Percentiles rank a stretch among this genome's conserved stretches.
phyloP scores from a whole-genome alignment of 2,113 vertebrate genomes.

The Nothobranchius kuhntae region DNA sequence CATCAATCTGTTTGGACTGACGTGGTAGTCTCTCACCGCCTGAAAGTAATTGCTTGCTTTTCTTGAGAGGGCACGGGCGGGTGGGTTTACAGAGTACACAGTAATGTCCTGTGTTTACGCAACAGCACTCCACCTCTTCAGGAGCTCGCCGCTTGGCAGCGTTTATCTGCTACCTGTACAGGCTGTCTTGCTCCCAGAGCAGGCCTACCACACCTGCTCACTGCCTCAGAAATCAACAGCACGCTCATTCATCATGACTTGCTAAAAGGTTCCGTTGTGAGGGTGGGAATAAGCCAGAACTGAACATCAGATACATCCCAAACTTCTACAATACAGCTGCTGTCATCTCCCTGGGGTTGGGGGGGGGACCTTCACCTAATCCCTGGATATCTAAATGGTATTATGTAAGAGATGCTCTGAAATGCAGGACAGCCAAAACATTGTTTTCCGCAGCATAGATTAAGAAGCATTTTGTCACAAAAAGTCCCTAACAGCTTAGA shows the following conservation, averaged over 20 bases:
- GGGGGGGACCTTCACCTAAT: conserved; percentile 62
- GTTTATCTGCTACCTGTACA: conserved; percentile 55
- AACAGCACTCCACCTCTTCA: conserved; percentile 62
- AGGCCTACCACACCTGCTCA: conserved; percentile 43
- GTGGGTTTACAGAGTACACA: conserved; percentile 74
- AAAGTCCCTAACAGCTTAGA: conserved; percentile 33
- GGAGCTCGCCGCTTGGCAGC: conserved; percentile 44
- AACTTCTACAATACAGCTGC: conserved; percentile 10
- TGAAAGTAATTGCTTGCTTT: conserved; percentile 75
- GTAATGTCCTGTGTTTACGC: conserved; percentile 65
- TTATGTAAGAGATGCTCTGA: conserved; percentile 68
- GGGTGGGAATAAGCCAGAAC: background rate
- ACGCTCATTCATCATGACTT: conserved; percentile 44
- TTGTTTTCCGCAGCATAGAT: conserved; percentile 46
- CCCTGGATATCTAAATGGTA: conserved; percentile 71
- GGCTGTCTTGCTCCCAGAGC: conserved; percentile 5
- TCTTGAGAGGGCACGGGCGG: conserved; percentile 63
- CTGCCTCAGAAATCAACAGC: conserved; percentile 35
- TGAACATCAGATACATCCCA: too few species aligned
- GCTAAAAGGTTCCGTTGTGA: conserved; percentile 2
- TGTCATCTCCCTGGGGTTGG: conserved; percentile 11
- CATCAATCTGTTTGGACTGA: conserved; percentile 14
- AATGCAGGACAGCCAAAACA: conserved; percentile 45
- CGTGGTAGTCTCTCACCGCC: conserved; percentile 44
- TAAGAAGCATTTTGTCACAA: conserved; percentile 50